phyloP scores from a whole-genome alignment of 2,797 vertebrate species.

The Pantherophis vulpinus region DNA sequence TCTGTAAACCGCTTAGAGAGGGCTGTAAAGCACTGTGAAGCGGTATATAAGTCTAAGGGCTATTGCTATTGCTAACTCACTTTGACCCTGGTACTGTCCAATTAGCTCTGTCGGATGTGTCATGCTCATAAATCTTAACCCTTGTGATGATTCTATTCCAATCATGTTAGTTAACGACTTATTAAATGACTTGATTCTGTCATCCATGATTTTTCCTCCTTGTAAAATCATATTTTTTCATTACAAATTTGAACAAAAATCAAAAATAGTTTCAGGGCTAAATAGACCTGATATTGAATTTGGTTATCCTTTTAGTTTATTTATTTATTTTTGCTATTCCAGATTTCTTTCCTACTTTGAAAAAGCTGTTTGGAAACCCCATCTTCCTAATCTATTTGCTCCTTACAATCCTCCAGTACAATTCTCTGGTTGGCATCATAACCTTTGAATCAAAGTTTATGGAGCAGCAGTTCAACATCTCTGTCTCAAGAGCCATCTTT shows the following conservation, averaged over 20 bases:
- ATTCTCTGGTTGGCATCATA: constrained; percentile 76
- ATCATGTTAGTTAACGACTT: background rate
- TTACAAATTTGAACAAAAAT: background rate
- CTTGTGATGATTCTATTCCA: background rate
- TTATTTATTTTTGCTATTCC: constrained; percentile 39
- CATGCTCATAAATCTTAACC: background rate
- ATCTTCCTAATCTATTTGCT: constrained; percentile 79
- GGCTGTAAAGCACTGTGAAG: too few relatives aligned
- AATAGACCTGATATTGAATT: background rate
- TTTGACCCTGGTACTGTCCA: background rate
- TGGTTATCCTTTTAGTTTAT: background rate
- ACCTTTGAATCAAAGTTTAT: constrained; percentile 89
- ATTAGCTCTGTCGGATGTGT: background rate
- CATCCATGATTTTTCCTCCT: background rate
- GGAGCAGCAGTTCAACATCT: constrained; percentile 88
- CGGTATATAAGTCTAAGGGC: too few relatives aligned
- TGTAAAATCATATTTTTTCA: background rate
- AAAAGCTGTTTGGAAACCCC: constrained; percentile 78
- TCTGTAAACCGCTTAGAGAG: too few relatives aligned
- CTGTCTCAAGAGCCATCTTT: constrained; percentile 83
- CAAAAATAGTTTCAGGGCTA: background rate
- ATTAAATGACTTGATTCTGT: background rate
- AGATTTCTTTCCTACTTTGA: constrained; percentile 84
- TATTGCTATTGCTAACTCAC: background rate
- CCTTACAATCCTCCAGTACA: constrained; percentile 76